phyloP scores from a whole-genome alignment of 2,113 vertebrate species.

The Lamprologus speciosus region DNA sequence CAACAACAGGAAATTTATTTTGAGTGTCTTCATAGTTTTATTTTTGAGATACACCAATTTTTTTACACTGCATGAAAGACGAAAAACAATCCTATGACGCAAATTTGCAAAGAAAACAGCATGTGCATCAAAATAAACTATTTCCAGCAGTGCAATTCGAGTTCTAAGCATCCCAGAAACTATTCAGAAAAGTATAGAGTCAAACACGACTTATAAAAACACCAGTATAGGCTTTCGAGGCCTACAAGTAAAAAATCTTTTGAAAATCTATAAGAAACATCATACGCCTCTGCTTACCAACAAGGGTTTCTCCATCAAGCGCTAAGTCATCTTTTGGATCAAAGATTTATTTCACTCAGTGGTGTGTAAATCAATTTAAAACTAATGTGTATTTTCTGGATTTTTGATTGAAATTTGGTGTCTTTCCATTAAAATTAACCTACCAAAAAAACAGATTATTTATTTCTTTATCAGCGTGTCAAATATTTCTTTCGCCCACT shows the following conservation, averaged over 20 bases:
- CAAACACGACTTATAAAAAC: too few relatives aligned
- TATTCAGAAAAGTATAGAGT: too few relatives aligned
- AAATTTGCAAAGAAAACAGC: too few relatives aligned
- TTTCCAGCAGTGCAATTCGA: fast-evolving
- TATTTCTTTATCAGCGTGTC: not conserved
- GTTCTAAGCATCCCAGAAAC: too few relatives aligned
- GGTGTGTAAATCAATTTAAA: not conserved
- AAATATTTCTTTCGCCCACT: not conserved
- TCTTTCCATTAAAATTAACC: not conserved
- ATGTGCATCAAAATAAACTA: too few relatives aligned
- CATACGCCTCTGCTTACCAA: not conserved
- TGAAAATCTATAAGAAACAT: not conserved
- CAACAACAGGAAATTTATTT: too few relatives aligned
- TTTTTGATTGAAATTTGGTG: not conserved
- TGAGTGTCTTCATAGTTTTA: too few relatives aligned
- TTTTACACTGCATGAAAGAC: too few relatives aligned
- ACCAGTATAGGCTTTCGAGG: too few relatives aligned
- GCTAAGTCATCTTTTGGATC: not conserved
- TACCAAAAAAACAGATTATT: not conserved
- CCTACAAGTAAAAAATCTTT: not conserved
- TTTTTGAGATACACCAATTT: too few relatives aligned
- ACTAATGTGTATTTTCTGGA: not conserved
- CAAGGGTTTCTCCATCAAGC: not conserved
- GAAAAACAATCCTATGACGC: too few relatives aligned
- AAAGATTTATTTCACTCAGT: not conserved